These are phyloP conservation scores for Vimba vimba DNA, from an alignment of 2,113 vertebrate genomes.

Conservation along the genomic window DNA sequence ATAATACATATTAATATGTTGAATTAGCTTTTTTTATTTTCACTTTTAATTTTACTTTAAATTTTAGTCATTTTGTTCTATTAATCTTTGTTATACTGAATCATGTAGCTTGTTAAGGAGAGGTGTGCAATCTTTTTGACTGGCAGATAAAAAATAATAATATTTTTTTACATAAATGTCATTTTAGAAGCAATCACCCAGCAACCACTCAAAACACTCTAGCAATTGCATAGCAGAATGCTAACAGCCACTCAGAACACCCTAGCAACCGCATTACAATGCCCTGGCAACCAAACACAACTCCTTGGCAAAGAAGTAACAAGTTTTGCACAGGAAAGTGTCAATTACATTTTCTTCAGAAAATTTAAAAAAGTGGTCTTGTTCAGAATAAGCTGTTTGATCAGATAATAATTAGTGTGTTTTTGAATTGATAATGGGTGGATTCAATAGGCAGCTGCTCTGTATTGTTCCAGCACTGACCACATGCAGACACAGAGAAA, in stretches of 20 bases:
- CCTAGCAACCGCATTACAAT: background rate
- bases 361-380: background rate
- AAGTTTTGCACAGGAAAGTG: background rate
- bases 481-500: background rate
- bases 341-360: background rate
- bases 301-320: background rate
- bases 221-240: background rate
- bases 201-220: background rate
- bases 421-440: constrained; percentile 2
- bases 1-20: too few relatives aligned
- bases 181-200: background rate
- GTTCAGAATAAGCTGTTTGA: constrained; percentile 14
- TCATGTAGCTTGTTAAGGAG: background rate
- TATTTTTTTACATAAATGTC: background rate
- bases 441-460: constrained; percentile 14
- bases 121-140: background rate
- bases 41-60: background rate
- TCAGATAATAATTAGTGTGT: constrained; percentile 4
- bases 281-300: background rate
- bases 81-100: background rate
- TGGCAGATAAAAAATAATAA: background rate
- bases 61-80: background rate
- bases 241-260: background rate
- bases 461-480: background rate
- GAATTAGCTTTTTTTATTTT: background rate